A percentile compares a stretch with the other conserved stretches of the same genome.
Conservation (phyloP, 1,140 invertebrate genomes). For the Ericerus pela region DNA sequence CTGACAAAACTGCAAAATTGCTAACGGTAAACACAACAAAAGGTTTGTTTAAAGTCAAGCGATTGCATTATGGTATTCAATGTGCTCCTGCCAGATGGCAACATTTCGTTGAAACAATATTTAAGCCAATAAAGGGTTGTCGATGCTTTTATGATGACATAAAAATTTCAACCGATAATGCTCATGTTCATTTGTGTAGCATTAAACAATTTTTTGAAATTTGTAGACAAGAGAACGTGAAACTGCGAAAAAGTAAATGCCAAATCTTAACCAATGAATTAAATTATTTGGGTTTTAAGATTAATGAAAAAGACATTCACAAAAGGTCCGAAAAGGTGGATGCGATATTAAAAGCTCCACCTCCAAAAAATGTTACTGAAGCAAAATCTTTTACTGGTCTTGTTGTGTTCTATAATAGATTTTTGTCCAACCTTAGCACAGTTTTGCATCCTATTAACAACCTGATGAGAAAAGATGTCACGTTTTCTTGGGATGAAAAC, state of each 20-base stretch:
- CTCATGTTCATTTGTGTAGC: neutral
- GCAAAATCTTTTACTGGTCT: conserved; percentile 19
- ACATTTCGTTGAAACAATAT: conserved; percentile 23
- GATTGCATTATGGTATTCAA: conserved; percentile 27
- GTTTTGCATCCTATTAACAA: conserved; percentile 16
- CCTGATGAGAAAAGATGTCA: conserved; percentile 17
- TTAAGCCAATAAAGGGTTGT: conserved; percentile 13
- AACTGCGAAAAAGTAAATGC: conserved; percentile 14
- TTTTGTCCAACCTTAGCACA: conserved; percentile 16
- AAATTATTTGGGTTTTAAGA: conserved; percentile 14
- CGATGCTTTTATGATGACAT: conserved; percentile 18
- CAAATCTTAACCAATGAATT: conserved; percentile 14
- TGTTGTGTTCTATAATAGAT: conserved; percentile 20
- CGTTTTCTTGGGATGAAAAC: conserved; percentile 17
- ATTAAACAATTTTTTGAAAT: conserved; percentile 11
- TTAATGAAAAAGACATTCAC: conserved; percentile 12
- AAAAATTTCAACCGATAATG: conserved; percentile 10
- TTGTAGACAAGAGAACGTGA: conserved; percentile 10
- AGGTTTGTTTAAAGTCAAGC: conserved; percentile 25
- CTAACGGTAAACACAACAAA: conserved; percentile 26
- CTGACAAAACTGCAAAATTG: conserved; percentile 23
- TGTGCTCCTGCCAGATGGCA: conserved; percentile 25
- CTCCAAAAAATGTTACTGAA: conserved; percentile 26
- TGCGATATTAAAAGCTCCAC: conserved; percentile 27
- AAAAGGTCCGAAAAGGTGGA: conserved; percentile 25